Base-by-base conservation (phyloP, 2,113 vertebrate species). In the Epinephelus cyanopodus region DNA sequence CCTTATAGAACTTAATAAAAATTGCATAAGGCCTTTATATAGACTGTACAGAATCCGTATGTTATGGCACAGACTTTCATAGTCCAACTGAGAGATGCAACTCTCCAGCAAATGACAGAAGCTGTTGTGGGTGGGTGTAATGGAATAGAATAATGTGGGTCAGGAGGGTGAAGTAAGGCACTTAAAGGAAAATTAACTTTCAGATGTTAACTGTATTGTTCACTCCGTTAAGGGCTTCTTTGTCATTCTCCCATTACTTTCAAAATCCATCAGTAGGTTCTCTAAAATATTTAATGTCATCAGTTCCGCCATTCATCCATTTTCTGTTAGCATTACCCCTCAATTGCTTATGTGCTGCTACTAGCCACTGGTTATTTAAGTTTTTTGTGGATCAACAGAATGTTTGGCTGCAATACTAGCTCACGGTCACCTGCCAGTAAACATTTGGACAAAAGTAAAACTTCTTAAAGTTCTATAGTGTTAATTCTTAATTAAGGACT, bases 51-150 rank as follows among this genome's bases (percentile, higher is more conserved):
- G 50, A 25, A 56, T 19, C 69, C 57, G 48, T 50, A 19, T 29
- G 47, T 82, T 33, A 62, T 33, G 45, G 25, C 37, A n/a, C 58
- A 72, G 60, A 52, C 65, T 42, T 75, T 74, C 52, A 57, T 13
- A 60, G 47, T 54, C 33, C 56, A 37, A 48, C 29, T 21, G 21
- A 74, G 9, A 45, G n/a, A n/a, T 65, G 42, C 19, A 37, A 50
- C 14, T 14, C 18, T 61, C 14, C 50, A 23, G 21, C 23, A 45
- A 8, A 50, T 74, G 17, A 45, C 52, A 81, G 29, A 52, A 65
- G 56, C 69, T 74, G 21, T 8, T 70, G 21, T 11, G 29, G 45
- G 19, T 21, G 21, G 6, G 14, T 45, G 11, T 45, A 45, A 45
- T 45, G 42, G 11, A 45, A 45, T 45, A 12, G 58, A 74, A 17